Percentiles rank a stretch among this genome's conserved stretches.
phyloP scores from a whole-genome alignment of 2,888 invertebrate species.

The Eutolmus rufibarbis region DNA sequence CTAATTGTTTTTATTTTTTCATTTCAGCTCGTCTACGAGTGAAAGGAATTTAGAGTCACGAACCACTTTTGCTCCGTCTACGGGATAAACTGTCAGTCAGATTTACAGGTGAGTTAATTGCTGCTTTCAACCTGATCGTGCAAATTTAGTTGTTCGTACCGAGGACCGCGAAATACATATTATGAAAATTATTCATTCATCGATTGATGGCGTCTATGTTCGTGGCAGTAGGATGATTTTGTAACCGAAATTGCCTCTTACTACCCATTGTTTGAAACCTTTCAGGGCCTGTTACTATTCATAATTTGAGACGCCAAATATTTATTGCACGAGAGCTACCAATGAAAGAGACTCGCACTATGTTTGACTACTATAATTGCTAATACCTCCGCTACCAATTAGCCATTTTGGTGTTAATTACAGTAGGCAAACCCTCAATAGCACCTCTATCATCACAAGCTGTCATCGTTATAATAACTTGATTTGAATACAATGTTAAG shows the following conservation, averaged over 20 bases:
- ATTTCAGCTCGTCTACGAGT: not conserved
- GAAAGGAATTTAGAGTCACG: conserved; percentile 32
- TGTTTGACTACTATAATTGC: not conserved
- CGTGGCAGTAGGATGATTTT: not conserved
- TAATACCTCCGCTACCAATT: not conserved
- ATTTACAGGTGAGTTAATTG: conserved; percentile 17
- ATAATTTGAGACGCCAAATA: not conserved
- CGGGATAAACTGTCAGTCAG: conserved; percentile 15
- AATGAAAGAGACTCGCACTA: not conserved
- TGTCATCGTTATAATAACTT: not conserved
- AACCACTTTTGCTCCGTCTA: not conserved
- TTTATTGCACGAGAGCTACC: not conserved
- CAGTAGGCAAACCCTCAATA: not conserved
- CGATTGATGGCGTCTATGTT: not conserved
- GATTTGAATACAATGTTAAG: conserved; percentile 6
- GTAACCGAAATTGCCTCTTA: not conserved
- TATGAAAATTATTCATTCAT: not conserved
- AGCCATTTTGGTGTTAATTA: not conserved
- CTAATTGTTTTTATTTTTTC: conserved; percentile 17
- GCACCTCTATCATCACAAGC: not conserved
- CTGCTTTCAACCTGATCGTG: conserved; percentile 11
- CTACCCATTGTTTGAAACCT: not conserved
- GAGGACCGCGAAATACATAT: not conserved
- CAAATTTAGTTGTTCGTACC: not conserved
- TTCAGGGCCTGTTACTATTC: not conserved